Conservation (phyloP, 2,797 vertebrate species). For the Coranthus polyacanthus region DNA sequence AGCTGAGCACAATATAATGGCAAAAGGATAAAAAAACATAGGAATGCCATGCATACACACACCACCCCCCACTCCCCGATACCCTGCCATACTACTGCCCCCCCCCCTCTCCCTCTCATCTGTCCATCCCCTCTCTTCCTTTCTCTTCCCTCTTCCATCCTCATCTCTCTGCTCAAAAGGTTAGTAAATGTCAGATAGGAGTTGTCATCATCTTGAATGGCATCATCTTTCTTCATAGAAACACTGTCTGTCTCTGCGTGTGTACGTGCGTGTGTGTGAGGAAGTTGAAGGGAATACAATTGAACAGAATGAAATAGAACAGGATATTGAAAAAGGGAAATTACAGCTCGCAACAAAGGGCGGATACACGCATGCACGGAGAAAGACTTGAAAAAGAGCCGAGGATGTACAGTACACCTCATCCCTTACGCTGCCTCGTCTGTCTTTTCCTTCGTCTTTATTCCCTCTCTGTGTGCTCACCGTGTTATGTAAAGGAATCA, state of each 20-base stretch:
- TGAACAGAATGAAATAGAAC: conserved; percentile 71
- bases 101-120: conserved; percentile 59
- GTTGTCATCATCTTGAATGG: conserved; percentile 89
- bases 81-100: no score
- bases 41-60: conserved; percentile 69
- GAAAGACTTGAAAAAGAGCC: conserved; percentile 37
- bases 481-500: conserved; percentile 57
- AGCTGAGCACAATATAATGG: conserved; percentile 48
- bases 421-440: neutral
- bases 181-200: conserved; percentile 90
- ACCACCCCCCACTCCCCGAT: conserved; percentile 21
- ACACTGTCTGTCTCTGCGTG: conserved; percentile 39
- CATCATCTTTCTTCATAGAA: conserved; percentile 81
- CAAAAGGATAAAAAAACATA: conserved; percentile 72
- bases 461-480: conserved; percentile 28
- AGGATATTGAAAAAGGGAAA: conserved; percentile 75
- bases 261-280: conserved; percentile 33
- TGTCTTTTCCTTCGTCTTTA: conserved; percentile 2
- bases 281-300: conserved; percentile 66
- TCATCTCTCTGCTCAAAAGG: conserved; percentile 85
- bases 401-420: conserved; percentile 29
- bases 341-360: conserved; percentile 62
- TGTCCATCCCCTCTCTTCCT: conserved; percentile 71
- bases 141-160: conserved; percentile 69
- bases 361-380: conserved; percentile 7